phyloP scores from a whole-genome alignment of 2,113 vertebrate species.

The Phalacrocorax carbo region DNA sequence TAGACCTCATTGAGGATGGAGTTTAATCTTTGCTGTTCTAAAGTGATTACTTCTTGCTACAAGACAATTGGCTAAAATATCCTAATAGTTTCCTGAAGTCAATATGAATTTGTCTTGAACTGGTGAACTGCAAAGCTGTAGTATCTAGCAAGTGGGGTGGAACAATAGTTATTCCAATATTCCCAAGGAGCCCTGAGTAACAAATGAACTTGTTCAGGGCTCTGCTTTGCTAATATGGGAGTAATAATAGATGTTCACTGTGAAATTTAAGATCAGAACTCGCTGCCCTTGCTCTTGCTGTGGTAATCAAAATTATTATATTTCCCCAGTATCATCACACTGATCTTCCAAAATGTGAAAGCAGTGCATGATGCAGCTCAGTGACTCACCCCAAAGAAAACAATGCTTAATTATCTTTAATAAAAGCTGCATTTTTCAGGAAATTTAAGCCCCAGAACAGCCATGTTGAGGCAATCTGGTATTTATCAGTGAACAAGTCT shows the following conservation, averaged over 20 bases:
- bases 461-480: constrained; percentile 36
- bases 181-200: background rate
- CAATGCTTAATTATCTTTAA: constrained; percentile 60
- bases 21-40: background rate
- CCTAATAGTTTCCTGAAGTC: constrained; percentile 36
- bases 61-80: background rate
- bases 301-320: constrained; percentile 46
- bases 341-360: constrained; percentile 15
- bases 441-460: constrained; percentile 26
- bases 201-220: constrained; percentile 30
- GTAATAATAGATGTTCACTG: constrained; percentile 22
- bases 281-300: constrained; percentile 44
- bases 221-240: constrained; percentile 49
- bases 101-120: background rate
- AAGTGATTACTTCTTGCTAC: background rate
- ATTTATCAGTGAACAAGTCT: constrained; percentile 43
- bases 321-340: constrained; percentile 47
- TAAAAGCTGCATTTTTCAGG: constrained; percentile 55
- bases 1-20: background rate
- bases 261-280: constrained; percentile 38
- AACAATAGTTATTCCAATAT: constrained; percentile 10
- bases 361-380: constrained; percentile 20
- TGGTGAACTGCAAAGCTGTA: background rate
- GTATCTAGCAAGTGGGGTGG: background rate
- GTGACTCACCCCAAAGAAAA: constrained; percentile 67